Conservation (phyloP, 2,888 invertebrate species). For the Marronus borbonicus region DNA sequence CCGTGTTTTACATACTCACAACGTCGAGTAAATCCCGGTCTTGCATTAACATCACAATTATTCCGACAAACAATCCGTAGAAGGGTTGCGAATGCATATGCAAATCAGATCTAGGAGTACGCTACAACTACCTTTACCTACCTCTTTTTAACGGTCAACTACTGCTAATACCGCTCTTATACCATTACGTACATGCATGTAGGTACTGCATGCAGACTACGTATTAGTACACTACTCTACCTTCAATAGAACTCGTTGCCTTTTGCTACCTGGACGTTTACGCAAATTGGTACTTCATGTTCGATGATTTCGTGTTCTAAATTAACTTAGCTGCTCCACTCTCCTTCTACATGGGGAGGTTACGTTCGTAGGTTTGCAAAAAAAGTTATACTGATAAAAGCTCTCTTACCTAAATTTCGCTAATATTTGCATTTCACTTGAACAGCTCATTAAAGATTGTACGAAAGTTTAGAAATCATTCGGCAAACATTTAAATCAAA, state of each 20-base stretch:
- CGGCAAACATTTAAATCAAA: neutral
- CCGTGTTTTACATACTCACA: conserved; percentile 55
- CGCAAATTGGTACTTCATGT: conserved; percentile 58
- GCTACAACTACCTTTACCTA: conserved; percentile 52
- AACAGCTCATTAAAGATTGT: conserved; percentile 1
- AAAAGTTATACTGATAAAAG: neutral
- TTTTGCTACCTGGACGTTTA: conserved; percentile 51
- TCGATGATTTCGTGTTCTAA: conserved; percentile 50
- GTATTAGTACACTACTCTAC: conserved; percentile 24
- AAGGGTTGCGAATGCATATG: conserved; percentile 60
- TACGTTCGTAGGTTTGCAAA: neutral
- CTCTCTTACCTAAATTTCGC: neutral
- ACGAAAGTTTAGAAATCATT: neutral
- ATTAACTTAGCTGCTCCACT: conserved; percentile 44
- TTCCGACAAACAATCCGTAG: conserved; percentile 60
- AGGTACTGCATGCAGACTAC: conserved; percentile 14
- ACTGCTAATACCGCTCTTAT: conserved; percentile 42
- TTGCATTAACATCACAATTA: conserved; percentile 68
- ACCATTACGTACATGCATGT: conserved; percentile 29
- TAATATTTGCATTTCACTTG: neutral
- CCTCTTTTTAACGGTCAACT: conserved; percentile 49
- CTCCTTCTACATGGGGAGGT: neutral
- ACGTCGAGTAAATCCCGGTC: conserved; percentile 54
- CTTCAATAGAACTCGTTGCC: conserved; percentile 42
- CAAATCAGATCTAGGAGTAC: conserved; percentile 56